phyloP scores from a whole-genome alignment of 1,140 invertebrate genomes.

The Trichonephila inaurata region DNA sequence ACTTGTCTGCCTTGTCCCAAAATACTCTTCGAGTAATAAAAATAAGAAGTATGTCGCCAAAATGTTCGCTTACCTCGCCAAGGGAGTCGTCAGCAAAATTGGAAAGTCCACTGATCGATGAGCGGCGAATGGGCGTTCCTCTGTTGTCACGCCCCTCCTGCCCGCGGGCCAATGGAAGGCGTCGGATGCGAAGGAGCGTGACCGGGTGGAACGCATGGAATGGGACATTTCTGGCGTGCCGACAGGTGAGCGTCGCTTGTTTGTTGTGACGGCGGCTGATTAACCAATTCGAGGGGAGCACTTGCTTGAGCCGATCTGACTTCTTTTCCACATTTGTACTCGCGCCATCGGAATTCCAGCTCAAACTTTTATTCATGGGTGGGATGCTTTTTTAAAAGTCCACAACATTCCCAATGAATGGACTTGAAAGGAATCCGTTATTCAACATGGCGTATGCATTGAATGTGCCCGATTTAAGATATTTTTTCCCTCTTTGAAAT shows the following conservation, averaged over 20 bases:
- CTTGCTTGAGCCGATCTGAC: not conserved
- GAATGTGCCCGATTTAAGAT: too few species aligned
- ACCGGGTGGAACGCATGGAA: slow-evolving; percentile 29
- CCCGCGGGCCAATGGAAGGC: slow-evolving; percentile 28
- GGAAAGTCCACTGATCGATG: not conserved
- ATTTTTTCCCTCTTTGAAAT: too few species aligned
- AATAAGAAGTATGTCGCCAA: not conserved
- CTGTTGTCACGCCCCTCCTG: not conserved
- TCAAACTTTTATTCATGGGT: too few species aligned
- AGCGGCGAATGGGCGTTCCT: not conserved
- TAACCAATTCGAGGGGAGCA: not conserved
- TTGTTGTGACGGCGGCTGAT: slow-evolving; percentile 20
- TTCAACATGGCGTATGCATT: too few species aligned
- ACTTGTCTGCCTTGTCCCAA: too few species aligned
- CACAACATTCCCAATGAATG: too few species aligned
- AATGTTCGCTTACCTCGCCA: not conserved
- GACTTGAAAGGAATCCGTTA: too few species aligned
- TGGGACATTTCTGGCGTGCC: slow-evolving; percentile 18
- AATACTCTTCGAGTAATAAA: not conserved
- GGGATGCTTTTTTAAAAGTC: too few species aligned
- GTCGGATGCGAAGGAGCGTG: not conserved
- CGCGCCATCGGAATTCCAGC: too few species aligned
- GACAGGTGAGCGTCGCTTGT: not conserved
- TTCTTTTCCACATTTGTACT: too few species aligned
- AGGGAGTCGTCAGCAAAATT: too few species aligned